Conservation (phyloP, 2,888 invertebrate species). For the Alviniconcha strummeri region DNA sequence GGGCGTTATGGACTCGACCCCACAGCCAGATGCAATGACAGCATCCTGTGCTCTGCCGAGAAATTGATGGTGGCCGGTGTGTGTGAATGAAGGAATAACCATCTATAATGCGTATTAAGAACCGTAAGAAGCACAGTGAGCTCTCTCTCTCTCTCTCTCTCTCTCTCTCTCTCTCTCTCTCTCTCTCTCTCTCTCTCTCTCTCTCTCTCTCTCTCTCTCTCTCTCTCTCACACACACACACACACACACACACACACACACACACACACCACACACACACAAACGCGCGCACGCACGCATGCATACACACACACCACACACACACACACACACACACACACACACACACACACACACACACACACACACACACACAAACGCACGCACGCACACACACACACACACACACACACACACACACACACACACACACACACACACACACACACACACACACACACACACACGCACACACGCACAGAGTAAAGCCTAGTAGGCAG, state of each 20-base stretch:
- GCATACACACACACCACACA: not conserved
- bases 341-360: not conserved
- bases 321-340: not conserved
- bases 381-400: not conserved
- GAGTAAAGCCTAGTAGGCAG: no score
- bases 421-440: slow-evolving; percentile 2
- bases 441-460: not conserved
- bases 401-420: not conserved
- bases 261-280: not conserved
- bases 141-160: not conserved
- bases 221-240: not conserved
- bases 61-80: no score
- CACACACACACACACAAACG: not conserved
- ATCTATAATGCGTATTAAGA: no score
- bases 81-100: no score
- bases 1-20: no score
- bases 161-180: not conserved
- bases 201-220: not conserved
- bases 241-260: not conserved
- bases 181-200: not conserved
- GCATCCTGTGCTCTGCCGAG: no score
- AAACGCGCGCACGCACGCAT: not conserved
- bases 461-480: not conserved
- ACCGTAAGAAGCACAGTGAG: not conserved
- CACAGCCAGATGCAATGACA: no score